phyloP scores from a whole-genome alignment of 2,888 invertebrate species.

The Meiosimyza decipiens region DNA sequence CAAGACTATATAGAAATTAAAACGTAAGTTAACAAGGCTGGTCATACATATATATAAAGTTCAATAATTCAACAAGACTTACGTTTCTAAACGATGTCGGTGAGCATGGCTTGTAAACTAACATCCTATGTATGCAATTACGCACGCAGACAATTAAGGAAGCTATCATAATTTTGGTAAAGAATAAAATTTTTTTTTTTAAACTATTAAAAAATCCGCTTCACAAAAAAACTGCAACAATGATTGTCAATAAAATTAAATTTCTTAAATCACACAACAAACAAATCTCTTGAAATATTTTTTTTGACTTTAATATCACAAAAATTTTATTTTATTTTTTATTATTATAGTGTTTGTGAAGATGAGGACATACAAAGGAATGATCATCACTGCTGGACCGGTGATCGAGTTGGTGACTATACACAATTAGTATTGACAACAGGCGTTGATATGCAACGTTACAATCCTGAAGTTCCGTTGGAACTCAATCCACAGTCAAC shows the following conservation, averaged over 20 bases:
- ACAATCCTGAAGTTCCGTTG: slow-evolving; percentile 66
- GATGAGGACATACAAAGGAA: slow-evolving; percentile 63
- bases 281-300: background rate
- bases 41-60: too few relatives aligned
- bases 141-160: slow-evolving; percentile 33
- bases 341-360: slow-evolving; percentile 59
- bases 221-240: background rate
- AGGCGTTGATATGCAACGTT: slow-evolving; percentile 63
- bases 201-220: background rate
- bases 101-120: slow-evolving; percentile 9
- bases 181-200: background rate
- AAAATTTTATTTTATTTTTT: background rate
- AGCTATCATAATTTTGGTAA: slow-evolving; percentile 41
- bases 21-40: too few relatives aligned
- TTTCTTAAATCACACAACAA: background rate
- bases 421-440: slow-evolving; percentile 62
- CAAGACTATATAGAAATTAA: too few relatives aligned
- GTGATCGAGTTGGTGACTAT: slow-evolving; percentile 65
- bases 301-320: background rate
- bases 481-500: slow-evolving; percentile 57
- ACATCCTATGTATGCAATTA: slow-evolving; percentile 35
- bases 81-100: background rate
- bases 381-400: slow-evolving; percentile 66
- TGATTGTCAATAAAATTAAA: background rate
- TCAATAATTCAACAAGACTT: too few relatives aligned